Evolutionary conservation across 1,140 invertebrate species (phyloP).

Genomic region (Nephotettix cincticeps): DNA sequence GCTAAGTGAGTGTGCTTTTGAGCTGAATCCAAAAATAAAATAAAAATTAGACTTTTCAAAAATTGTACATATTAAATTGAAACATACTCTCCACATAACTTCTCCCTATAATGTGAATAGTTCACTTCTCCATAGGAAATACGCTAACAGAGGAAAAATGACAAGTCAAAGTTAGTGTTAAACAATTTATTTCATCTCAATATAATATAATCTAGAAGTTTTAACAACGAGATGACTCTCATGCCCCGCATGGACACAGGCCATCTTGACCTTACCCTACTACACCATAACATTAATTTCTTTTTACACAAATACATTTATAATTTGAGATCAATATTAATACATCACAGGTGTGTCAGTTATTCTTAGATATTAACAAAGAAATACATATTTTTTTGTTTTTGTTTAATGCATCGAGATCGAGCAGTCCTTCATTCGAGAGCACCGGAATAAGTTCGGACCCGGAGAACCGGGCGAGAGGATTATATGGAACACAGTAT

Average conservation of each 20-base stretch:
- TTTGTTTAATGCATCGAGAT: background rate
- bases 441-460: background rate
- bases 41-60: too few relatives aligned
- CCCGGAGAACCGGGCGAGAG: background rate
- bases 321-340: conserved; percentile 7
- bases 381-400: background rate
- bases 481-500: background rate
- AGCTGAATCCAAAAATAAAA: too few relatives aligned
- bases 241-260: background rate
- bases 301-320: background rate
- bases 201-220: background rate
- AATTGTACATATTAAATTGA: too few relatives aligned
- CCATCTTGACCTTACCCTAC: background rate
- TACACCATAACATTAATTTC: background rate
- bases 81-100: too few relatives aligned
- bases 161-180: too few relatives aligned
- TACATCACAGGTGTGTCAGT: background rate
- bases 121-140: too few relatives aligned
- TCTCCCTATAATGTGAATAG: too few relatives aligned
- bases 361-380: conserved; percentile 7
- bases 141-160: too few relatives aligned
- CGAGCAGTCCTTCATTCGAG: background rate
- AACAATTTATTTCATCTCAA: conserved; percentile 5
- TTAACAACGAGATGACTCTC: background rate
- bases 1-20: too few relatives aligned